Base-by-base conservation (phyloP, 2,113 vertebrate genomes). In the Syngnathus scovelli region DNA sequence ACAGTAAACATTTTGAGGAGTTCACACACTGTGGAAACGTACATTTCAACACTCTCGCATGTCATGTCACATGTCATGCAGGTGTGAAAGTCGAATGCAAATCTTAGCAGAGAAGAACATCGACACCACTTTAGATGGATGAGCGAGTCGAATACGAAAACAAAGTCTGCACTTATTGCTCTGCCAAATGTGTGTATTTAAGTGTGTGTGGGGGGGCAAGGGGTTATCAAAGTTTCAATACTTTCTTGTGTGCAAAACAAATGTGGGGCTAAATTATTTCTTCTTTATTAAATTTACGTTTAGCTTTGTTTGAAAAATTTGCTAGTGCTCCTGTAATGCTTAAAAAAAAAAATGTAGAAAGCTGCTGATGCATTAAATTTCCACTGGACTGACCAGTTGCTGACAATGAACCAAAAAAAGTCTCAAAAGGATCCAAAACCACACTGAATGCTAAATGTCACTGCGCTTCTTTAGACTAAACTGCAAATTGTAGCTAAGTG, bases 191-290 rank as follows among this genome's bases (percentile, higher is more conserved):
- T 85, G 79, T 85, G 72, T 82, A 85, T 88, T 88, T 86, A 85
- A 33, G 27, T 78, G 62, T 78, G 76, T 72, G 83, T 37, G 60
- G 19, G 39, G 4, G 13, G 23, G n/a, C n/a, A 4, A 4, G 7
- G 37, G 55, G 55, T 85, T 83, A 83, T 88, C 71, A 74, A 71
- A 80, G 76, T 86, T 88, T 87, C 81, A 82, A 73, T 86, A 77
- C 81, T 88, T 89, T 81, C 78, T 85, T 88, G 83, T 87, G 75
- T 44, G 54, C 76, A 76, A 74, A 83, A 82, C 79, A 83, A 87
- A 85, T 80, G 85, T 86, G 76, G 71, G 72, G 72, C 61, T 83
- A 74, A 88, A 27, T 27, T 51, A 51, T n/a, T 51, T 51, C 6
- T 9, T 8, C 48, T 51, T 51, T 3, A n/a, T 51, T 51, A 51